phyloP scores from a whole-genome alignment of 1,140 invertebrate genomes.

The Episyrphus balteatus region DNA sequence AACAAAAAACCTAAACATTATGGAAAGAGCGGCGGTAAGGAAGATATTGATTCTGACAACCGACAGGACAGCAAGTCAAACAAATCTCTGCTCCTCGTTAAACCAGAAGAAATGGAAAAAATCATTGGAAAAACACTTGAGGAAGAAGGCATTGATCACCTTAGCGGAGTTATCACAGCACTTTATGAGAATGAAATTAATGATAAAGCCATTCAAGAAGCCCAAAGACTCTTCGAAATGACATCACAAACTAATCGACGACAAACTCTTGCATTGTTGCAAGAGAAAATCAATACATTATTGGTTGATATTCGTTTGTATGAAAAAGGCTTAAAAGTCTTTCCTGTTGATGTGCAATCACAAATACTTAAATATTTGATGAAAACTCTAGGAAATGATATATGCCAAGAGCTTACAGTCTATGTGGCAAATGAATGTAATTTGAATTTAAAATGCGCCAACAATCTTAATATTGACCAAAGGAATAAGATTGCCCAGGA shows the following conservation, averaged over 20 bases:
- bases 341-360: slow-evolving; percentile 45
- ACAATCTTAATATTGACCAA: slow-evolving; percentile 50
- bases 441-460: slow-evolving; percentile 42
- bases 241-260: slow-evolving; percentile 57
- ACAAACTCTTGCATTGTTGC: slow-evolving; percentile 65
- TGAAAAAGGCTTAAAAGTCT: slow-evolving; percentile 71
- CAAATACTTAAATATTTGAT: slow-evolving; percentile 70
- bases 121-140: slow-evolving; percentile 52
- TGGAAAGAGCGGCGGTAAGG: slow-evolving; percentile 37
- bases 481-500: slow-evolving; percentile 57
- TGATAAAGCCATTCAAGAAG: slow-evolving; percentile 44
- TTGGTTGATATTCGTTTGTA: slow-evolving; percentile 68
- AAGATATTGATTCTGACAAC: slow-evolving; percentile 52
- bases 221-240: slow-evolving; percentile 58
- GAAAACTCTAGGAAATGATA: slow-evolving; percentile 70
- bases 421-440: slow-evolving; percentile 56
- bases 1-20: slow-evolving; percentile 63
- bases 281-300: slow-evolving; percentile 69
- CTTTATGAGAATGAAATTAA: slow-evolving; percentile 43
- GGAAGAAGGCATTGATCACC: slow-evolving; percentile 51
- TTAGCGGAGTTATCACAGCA: slow-evolving; percentile 46
- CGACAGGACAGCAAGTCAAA: no score
- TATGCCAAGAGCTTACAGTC: slow-evolving; percentile 67
- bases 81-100: no score
- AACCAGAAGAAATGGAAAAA: slow-evolving; percentile 54